Evolutionary conservation across 1,140 invertebrate genomes (phyloP), one percentile per base, ranked within the genome.

Genomic region (Drosophila orosa): DNA sequence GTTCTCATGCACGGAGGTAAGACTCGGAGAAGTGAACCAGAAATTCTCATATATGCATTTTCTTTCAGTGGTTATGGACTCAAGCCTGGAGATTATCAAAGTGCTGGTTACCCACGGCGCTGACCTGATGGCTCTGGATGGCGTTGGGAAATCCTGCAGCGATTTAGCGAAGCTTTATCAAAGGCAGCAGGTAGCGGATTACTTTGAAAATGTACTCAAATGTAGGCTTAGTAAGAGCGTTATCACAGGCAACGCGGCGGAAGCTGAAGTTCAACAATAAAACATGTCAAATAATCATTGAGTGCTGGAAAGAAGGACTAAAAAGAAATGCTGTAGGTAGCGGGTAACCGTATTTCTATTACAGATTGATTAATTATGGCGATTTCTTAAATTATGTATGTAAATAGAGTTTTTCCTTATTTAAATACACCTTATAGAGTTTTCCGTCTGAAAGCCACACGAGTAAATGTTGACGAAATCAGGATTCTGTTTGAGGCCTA

Each of bases 1-100:
- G 65, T 92, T 33, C 56, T 92, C 22, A 77, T 91, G 80, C 86
- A 86, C 4, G 91, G 80, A 40, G 91, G 91, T 91, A n/a, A 52
- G 10, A 12, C 4, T 1, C 1, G 5, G 15, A 17, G 0, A 8
- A 12, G 6, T 13, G 5, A 3, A 8, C 40, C 17, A 68, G n/a
- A n/a, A n/a, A n/a, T n/a, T n/a, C n/a, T n/a, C n/a, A n/a, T 27
- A 47, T 22, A 3, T 40, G 55, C 25, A 9, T 45, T 56, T 40
- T n/a, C 15, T 37, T 61, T 25, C 55, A 91, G 90, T 91, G 40
- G 62, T 91, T 44, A 91, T 91, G 90, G 52, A 84, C 44, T 73
- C 87, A 7, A 59, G 75, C 58, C 37, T 91, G 57, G 77, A 78
- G 61, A 72, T 91, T 39, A 72, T 91, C n/a, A 91, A 91, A 69